Percentiles rank a stretch among this genome's conserved stretches.
Evolutionary conservation across 30 jellyfish, hydroid and myxozoan genomes (phyloP).

Genomic region (Nemopilema nomurai): DNA sequence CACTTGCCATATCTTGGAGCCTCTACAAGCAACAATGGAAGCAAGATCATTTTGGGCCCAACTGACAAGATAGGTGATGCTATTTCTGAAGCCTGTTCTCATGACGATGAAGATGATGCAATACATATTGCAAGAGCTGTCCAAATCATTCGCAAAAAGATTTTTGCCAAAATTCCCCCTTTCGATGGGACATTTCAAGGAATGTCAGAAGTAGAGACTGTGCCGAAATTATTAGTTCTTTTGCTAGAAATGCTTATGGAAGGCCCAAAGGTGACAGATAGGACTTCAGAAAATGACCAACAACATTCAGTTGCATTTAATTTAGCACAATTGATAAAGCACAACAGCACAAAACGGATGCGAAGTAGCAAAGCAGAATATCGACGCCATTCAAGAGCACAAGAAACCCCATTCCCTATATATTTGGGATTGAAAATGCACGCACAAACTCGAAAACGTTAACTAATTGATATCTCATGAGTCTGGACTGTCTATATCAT

Average conservation of each 20-base stretch:
- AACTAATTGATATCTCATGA: background rate
- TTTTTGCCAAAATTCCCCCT: constrained; percentile 10
- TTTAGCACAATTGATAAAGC: constrained; percentile 14
- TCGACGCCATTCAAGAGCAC: constrained; percentile 13
- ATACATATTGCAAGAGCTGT: constrained; percentile 22
- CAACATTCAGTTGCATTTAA: background rate
- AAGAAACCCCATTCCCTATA: constrained; percentile 42
- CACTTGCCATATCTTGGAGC: constrained; percentile 21
- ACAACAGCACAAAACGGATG: constrained; percentile 1
- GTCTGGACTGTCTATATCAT: constrained; percentile 20
- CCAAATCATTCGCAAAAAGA: constrained; percentile 14
- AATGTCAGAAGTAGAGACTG: constrained; percentile 7
- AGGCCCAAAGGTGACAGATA: constrained; percentile 28
- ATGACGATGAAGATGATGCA: constrained; percentile 28
- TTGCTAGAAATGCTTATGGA: constrained; percentile 20
- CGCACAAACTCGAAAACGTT: constrained; percentile 18
- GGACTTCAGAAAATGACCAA: constrained; percentile 8
- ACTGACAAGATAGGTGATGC: constrained; percentile 24
- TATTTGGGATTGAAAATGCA: constrained; percentile 31
- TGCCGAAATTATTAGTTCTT: constrained; percentile 1
- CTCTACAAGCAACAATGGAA: constrained; percentile 11
- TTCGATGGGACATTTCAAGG: constrained; percentile 16
- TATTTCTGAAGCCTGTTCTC: constrained; percentile 4
- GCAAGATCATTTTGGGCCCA: constrained; percentile 9
- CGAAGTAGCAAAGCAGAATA: constrained; percentile 6